Conservation (phyloP, 2,888 invertebrate genomes). For the Cryptus viduatorius region DNA sequence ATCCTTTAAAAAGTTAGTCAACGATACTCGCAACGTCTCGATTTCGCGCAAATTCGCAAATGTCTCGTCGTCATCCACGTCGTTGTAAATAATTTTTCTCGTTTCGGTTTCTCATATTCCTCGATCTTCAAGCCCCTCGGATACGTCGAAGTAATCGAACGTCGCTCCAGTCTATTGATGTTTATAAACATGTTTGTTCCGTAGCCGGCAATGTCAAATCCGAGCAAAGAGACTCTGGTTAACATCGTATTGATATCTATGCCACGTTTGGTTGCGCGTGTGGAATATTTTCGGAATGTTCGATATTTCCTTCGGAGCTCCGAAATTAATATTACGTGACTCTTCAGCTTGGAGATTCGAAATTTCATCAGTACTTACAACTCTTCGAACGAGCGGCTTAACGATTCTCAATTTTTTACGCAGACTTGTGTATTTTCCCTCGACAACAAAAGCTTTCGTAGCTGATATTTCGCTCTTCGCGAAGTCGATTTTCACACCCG, state of each 20-base stretch:
- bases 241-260: constrained; percentile 21
- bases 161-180: neutral
- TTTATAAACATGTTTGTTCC: constrained; percentile 7
- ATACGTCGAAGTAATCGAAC: constrained; percentile 15
- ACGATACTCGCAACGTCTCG: constrained; percentile 26
- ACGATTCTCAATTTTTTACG: constrained; percentile 3
- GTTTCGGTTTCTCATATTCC: constrained; percentile 47
- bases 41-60: constrained; percentile 11
- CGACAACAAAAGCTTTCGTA: neutral
- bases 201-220: constrained; percentile 20
- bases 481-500: neutral
- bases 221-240: constrained; percentile 16
- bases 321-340: neutral
- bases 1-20: constrained; percentile 69
- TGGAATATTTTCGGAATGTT: constrained; percentile 10
- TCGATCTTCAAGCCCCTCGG: constrained; percentile 59
- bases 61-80: neutral
- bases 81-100: constrained; percentile 33
- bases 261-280: constrained; percentile 12
- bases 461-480: neutral
- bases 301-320: neutral
- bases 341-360: constrained; percentile 3
- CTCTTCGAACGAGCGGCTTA: neutral
- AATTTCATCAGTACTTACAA: constrained; percentile 21
- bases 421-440: neutral